Conservation (phyloP, 92 coral and sea anemone species). For the Porites rus region DNA sequence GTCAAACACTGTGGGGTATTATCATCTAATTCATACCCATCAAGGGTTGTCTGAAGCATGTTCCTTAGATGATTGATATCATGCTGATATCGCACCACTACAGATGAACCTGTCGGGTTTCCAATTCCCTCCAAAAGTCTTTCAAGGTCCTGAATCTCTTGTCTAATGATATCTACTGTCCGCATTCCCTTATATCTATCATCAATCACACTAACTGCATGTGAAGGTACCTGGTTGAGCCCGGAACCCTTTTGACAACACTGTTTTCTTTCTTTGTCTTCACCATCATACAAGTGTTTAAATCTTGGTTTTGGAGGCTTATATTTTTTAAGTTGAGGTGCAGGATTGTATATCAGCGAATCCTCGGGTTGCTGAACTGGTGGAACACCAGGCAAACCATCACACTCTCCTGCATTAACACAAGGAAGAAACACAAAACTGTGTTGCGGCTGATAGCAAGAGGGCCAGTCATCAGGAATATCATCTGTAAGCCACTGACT, state of each 20-base stretch:
- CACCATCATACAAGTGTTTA: neutral
- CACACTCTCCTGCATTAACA: constrained; percentile 19
- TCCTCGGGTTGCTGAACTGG: constrained; percentile 58
- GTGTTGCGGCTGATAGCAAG: constrained; percentile 53
- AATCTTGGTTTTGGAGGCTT: constrained; percentile 58
- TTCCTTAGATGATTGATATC: constrained; percentile 71
- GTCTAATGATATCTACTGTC: constrained; percentile 76
- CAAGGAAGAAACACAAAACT: constrained; percentile 78
- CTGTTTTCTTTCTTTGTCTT: neutral
- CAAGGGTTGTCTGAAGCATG: constrained; percentile 69
- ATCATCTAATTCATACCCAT: constrained; percentile 63
- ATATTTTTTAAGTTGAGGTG: constrained; percentile 35
- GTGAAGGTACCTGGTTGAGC: neutral
- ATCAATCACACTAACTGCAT: neutral
- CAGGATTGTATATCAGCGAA: constrained; percentile 40
- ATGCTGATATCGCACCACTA: constrained; percentile 80
- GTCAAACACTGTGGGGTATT: neutral
- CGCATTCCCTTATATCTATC: constrained; percentile 63
- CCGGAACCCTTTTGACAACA: neutral
- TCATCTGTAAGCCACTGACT: constrained; percentile 24
- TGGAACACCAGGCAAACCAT: constrained; percentile 56
- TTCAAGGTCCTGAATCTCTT: constrained; percentile 88
- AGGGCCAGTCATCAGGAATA: constrained; percentile 42
- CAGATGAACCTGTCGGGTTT: constrained; percentile 77
- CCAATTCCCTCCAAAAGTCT: constrained; percentile 84